Base-by-base conservation (phyloP, 2,113 vertebrate genomes). In the Protobothrops flavoviridis region DNA sequence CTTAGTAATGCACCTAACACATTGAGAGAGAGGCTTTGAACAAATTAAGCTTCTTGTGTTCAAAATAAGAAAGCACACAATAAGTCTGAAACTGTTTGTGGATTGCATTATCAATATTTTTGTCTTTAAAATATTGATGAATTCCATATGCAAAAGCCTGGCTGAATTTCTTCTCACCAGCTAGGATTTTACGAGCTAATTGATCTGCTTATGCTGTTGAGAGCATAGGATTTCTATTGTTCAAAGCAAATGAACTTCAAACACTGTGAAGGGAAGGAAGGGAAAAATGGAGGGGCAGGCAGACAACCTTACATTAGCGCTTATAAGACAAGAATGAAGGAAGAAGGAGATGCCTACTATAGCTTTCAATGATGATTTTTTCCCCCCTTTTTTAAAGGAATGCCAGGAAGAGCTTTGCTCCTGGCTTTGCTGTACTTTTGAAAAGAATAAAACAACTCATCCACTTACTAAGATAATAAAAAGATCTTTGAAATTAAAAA, bases 121-220 rank as follows among this genome's bases (percentile, higher is more conserved):
- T 91, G 94, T 96, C 91, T 91, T 93, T 26, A 89, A 90, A 94
- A 48, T 64, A 96, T 95, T 53, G 93, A 95, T 95, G 74, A 52
- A 17, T 91, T 89, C 94, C 96, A 95, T 93, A 48, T 59, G 96
- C 88, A 93, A 93, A 94, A 91, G 50, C 93, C 89, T 85, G 87
- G 93, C 94, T 90, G 88, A 23, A 94, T 95, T 95, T 92, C 94
- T 95, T 92, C 96, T 94, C 88, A 90, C 96, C 90, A 53, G 85
- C 61, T 23, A 0, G 0, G 45, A 91, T 87, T 95, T 95, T 95
- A 95, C 94, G 95, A 96, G 95, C 81, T 3, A 33, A 95, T 95
- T 92, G 95, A 95, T 95, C 90, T 91, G 1, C 21, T 85, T 91
- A 90, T 87, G 93, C 29, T 96, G 96, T 95, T 94, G 96, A 94